Evolutionary conservation across 2,888 invertebrate genomes (phyloP).

Genomic region (Oscheius sp.): DNA sequence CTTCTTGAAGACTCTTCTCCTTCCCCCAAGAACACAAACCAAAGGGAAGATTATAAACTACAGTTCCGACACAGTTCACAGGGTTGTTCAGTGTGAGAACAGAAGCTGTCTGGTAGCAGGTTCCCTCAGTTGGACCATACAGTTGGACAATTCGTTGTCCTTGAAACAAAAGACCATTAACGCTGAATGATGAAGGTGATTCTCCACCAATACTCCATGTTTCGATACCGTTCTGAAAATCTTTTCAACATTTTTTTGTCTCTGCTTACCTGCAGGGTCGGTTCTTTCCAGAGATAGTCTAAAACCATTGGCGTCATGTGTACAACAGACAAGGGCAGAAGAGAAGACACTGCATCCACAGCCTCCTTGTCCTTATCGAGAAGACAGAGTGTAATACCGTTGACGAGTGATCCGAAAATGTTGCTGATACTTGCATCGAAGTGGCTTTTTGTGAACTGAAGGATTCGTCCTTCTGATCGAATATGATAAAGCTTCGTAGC

Average conservation of each 20-base stretch:
- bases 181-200: not conserved
- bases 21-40: conserved; percentile 5
- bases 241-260: not conserved
- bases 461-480: not conserved
- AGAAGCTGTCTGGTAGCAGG: conserved; percentile 24
- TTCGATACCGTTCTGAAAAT: not conserved
- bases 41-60: not conserved
- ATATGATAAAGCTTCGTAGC: conserved; percentile 11
- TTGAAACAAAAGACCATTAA: not conserved
- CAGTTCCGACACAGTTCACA: conserved; percentile 2
- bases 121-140: conserved; percentile 29
- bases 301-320: conserved; percentile 26
- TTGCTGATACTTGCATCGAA: conserved; percentile 31
- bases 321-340: not conserved
- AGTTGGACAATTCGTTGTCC: conserved; percentile 21
- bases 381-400: conserved; percentile 22
- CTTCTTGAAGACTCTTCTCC: not conserved
- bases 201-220: conserved; percentile 30
- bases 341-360: not conserved
- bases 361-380: conserved; percentile 7
- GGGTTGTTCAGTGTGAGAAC: not conserved
- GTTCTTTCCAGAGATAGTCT: conserved; percentile 5
- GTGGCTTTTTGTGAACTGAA: conserved; percentile 28
- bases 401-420: conserved; percentile 13
- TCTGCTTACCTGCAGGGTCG: not conserved